Base-by-base conservation (phyloP, 2,113 vertebrate genomes). In the Emberiza fucata region DNA sequence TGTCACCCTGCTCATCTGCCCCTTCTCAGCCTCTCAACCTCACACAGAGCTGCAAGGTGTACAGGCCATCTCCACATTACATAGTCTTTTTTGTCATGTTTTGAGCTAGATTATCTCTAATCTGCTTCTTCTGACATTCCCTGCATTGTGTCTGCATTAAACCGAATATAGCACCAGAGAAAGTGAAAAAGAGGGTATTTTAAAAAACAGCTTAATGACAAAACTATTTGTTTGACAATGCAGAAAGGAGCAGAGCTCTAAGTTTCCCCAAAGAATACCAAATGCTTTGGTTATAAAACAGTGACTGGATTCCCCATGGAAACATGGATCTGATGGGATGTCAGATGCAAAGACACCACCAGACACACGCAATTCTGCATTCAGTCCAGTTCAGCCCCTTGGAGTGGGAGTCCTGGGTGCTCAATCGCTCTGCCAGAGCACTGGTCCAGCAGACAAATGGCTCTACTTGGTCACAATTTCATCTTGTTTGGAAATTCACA, bases 41-140 rank as follows among this genome's bases (percentile, higher is more conserved):
- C 5, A 64, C 29, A 40, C 35, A 68, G 12, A 89, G 31, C 37
- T 78, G 17, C 60, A 50, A 50, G 20, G 23, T 42, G 45, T 39
- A 35, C 2, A 66, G 45, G n/a, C 28, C 78, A 29, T 1, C 3
- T 44, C 51, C 5, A 4, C 12, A 9, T 0, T 4, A 15, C 11
- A 28, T 0, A 8, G 18, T 29, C 8, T 40, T 75, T 70, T 87
- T 47, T 64, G 39, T 27, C 61, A 13, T 64, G 14, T 60, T 81
- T 90, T 75, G 54, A 25, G 80, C 86, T 57, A 83, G n/a, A 37
- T 21, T 44, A 45, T 53, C 35, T 59, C 44, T 18, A 10, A 27
- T 51, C 44, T 47, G 14, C 24, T 76, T 76, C 53, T 76, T 90
- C 68, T 75, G 51, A 60, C 33, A 22, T 33, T 51, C 29, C 35